Conservation (phyloP, 2,888 invertebrate genomes). For the Shargacucullia verbasci region DNA sequence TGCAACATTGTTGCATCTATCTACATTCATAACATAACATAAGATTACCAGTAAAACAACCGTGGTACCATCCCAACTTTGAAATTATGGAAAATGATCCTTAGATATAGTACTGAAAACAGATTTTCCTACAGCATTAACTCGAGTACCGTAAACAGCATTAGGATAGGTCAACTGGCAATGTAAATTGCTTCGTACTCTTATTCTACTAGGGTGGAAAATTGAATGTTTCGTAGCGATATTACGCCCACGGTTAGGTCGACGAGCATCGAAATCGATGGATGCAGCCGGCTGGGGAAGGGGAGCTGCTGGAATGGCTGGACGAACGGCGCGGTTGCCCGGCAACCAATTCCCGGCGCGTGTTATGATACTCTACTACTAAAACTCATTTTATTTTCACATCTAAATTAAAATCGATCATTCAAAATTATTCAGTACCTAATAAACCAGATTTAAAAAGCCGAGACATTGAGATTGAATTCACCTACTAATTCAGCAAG, state of each 20-base stretch:
- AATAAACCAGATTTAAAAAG: constrained; percentile 9
- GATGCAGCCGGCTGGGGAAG: constrained; percentile 54
- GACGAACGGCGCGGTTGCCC: constrained; percentile 48
- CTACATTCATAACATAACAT: constrained; percentile 36
- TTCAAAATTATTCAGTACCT: constrained; percentile 1
- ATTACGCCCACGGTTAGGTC: constrained; percentile 19
- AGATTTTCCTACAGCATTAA: constrained; percentile 31
- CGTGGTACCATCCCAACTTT: constrained; percentile 3
- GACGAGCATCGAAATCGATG: constrained; percentile 48
- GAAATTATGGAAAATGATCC: constrained; percentile 28
- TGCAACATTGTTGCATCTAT: constrained; percentile 43
- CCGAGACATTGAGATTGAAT: constrained; percentile 1
- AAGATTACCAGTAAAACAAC: constrained; percentile 37
- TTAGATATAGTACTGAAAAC: constrained; percentile 23
- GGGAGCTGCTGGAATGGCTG: constrained; percentile 50
- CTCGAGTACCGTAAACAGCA: constrained; percentile 18
- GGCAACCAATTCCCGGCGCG: constrained; percentile 50
- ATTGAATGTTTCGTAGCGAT: constrained; percentile 8
- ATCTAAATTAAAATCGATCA: constrained; percentile 9
- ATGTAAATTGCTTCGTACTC: constrained; percentile 14
- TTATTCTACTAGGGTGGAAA: constrained; percentile 8
- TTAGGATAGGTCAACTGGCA: constrained; percentile 7
- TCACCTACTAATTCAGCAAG: constrained; percentile 7
- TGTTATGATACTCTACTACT: constrained; percentile 40
- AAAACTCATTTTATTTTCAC: constrained; percentile 40